Conservation (phyloP, 2,797 vertebrate genomes). For the Coilia nasus region DNA sequence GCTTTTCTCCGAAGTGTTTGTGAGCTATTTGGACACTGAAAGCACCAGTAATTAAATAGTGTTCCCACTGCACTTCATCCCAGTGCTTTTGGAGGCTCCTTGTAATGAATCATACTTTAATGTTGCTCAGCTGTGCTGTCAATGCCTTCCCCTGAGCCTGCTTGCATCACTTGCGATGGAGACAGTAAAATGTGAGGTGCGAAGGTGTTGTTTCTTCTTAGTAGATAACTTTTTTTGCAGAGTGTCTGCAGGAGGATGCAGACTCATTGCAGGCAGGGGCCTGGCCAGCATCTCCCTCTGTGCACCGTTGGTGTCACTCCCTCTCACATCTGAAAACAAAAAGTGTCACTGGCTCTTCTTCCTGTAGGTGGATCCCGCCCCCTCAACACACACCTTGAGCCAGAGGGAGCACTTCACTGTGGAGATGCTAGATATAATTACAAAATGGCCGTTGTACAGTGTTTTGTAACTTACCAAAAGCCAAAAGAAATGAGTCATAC, state of each 20-base stretch:
- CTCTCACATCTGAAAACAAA: background rate
- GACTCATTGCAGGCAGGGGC: background rate
- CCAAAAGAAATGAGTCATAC: background rate
- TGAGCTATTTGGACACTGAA: conserved; percentile 70
- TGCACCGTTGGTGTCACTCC: background rate
- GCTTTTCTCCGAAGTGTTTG: conserved; percentile 64
- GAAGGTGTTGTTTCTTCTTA: background rate
- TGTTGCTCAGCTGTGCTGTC: conserved; percentile 8
- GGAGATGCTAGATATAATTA: background rate
- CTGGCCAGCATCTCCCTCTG: background rate
- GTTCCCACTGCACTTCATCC: conserved; percentile 57
- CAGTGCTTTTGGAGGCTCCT: conserved; percentile 16
- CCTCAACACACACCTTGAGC: background rate
- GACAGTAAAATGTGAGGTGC: background rate
- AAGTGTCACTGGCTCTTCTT: background rate
- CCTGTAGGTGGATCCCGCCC: background rate
- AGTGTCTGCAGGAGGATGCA: background rate
- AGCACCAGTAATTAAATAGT: conserved; percentile 76
- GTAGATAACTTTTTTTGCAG: background rate
- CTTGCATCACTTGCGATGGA: conserved; percentile 7
- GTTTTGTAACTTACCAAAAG: background rate
- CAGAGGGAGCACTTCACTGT: background rate
- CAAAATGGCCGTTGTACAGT: background rate
- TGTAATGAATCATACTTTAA: conserved; percentile 31
- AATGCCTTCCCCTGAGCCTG: background rate